phyloP scores from a whole-genome alignment of 2,797 vertebrate species.

The Phyllotis vaccarum region DNA sequence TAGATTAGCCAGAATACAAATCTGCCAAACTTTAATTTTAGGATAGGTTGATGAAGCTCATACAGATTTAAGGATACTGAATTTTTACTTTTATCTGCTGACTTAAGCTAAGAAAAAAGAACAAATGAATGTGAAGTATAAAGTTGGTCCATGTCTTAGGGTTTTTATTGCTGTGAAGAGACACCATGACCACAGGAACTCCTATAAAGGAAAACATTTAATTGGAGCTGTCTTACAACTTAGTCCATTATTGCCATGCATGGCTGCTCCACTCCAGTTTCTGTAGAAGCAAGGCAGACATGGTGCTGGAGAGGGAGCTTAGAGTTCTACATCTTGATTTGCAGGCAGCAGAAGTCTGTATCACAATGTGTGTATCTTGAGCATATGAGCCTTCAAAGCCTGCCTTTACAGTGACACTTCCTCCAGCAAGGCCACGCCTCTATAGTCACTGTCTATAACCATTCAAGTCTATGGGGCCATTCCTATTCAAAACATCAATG shows the following conservation, averaged over 20 bases:
- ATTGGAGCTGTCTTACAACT: neutral
- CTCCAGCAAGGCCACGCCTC: neutral
- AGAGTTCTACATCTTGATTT: neutral
- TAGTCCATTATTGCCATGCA: neutral
- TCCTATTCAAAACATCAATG: neutral
- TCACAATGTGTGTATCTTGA: neutral
- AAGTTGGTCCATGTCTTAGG: neutral
- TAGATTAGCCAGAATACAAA: neutral
- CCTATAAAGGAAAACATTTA: neutral
- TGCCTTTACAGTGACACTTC: neutral
- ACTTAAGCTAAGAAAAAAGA: slow-evolving; percentile 12
- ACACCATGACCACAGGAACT: neutral
- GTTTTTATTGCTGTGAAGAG: too few relatives aligned
- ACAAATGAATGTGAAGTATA: neutral
- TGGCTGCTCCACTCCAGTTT: neutral
- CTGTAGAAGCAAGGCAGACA: neutral
- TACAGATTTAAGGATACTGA: neutral
- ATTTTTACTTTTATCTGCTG: neutral
- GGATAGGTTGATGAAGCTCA: neutral
- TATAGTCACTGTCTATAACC: neutral
- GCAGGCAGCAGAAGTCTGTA: neutral
- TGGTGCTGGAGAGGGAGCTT: neutral
- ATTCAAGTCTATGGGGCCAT: neutral
- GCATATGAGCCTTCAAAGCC: neutral
- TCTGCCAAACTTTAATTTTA: neutral